Base-by-base conservation (phyloP, 1,140 invertebrate genomes). In the Coboldia fuscipes region DNA sequence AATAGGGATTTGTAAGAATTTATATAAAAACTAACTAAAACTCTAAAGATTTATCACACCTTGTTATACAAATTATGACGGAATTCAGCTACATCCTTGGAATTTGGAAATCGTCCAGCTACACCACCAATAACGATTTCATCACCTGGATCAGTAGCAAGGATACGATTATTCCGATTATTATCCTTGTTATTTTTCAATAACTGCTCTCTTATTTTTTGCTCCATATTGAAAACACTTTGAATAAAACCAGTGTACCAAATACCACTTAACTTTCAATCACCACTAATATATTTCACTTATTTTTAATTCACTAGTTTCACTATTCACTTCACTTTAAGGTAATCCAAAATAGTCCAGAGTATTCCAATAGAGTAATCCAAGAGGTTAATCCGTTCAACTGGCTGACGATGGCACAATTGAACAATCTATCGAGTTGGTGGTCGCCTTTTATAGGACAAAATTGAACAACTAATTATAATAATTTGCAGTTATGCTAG, bases 61-160 rank as follows among this genome's bases (percentile, higher is more conserved):
- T 78, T 74, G 42, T 73, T 69, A 44, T 76, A 72, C 2, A 96
- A 61, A 50, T 89, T 80, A 29, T 88, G 67, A 32, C 68, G 60
- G 29, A 92, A 78, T 41, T 84, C 68, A 13, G 64, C 50, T 22
- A 93, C 65, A 47, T 80, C 82, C 24, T 76, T 63, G 0, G 77
- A 83, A 41, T 89, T 73, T 0, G 90, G 89, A 56, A 88, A 89
- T 46, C 73, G 66, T 10, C 88, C 86, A 1, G 84, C 70, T 10
- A 90, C 67, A 18, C 68, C 68, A 17, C 60, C 53, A 42, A 93
- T 81, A 20, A 84, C 75, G 33, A 93, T 68, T 42, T 88, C 81
- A 36, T 88, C 81, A 1, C 68, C 75, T 4, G 62, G 54, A 26
- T 48, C 48, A 8, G 40, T 44, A 20, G 49, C 50, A 12, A 50